Conservation (phyloP, 2,888 invertebrate genomes). For the Rhopalosiphum nymphaeae region DNA sequence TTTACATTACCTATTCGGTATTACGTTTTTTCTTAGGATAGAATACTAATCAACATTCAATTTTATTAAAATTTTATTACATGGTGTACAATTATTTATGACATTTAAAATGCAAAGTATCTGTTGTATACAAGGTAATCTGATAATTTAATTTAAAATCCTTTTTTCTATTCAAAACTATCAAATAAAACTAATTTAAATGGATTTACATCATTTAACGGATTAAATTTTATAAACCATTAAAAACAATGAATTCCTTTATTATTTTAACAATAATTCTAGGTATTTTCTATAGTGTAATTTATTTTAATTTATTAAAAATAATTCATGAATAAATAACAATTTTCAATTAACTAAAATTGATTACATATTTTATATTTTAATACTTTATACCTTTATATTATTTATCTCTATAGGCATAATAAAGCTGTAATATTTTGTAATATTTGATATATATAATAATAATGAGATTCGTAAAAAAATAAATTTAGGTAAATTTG, state of each 20-base stretch:
- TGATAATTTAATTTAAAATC: not conserved
- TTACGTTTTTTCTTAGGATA: not conserved
- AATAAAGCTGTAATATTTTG: not conserved
- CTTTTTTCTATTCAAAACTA: not conserved
- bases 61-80: not conserved
- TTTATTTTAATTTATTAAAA: constrained; percentile 16
- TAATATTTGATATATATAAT: not conserved
- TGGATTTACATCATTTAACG: not conserved
- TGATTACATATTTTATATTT: not conserved
- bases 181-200: constrained; percentile 7
- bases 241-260: not conserved
- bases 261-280: not conserved
- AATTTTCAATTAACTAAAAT: not conserved
- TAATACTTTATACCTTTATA: not conserved
- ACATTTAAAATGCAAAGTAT: not conserved
- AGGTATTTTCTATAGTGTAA: not conserved
- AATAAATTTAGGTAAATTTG: not conserved
- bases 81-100: not conserved
- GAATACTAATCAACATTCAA: not conserved
- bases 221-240: not conserved
- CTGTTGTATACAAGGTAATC: not conserved
- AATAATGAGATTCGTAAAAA: not conserved
- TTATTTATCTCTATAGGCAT: not conserved
- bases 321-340: not conserved
- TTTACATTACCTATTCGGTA: not conserved